These are phyloP conservation scores for Rallus limicola DNA, from an alignment of 2,113 vertebrate genomes.

Conservation along the genomic window DNA sequence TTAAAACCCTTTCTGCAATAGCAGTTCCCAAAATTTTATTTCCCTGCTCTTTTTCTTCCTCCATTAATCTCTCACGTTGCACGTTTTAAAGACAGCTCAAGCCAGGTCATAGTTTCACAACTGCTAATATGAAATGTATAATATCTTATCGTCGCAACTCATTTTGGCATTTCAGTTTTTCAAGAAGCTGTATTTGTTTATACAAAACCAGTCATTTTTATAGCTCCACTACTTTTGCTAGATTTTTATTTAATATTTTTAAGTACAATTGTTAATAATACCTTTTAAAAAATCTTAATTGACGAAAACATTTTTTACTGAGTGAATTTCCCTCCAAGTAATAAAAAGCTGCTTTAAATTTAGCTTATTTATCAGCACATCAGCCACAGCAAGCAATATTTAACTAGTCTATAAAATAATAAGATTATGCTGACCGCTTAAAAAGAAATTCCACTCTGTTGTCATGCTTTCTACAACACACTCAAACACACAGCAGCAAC, in stretches of 20 bases:
- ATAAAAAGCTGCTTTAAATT: slow-evolving; percentile 46
- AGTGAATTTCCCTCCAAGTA: slow-evolving; percentile 15
- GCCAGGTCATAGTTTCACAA: background rate
- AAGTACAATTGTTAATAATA: background rate
- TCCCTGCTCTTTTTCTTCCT: background rate
- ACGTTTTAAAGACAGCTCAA: background rate
- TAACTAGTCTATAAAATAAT: slow-evolving; percentile 55
- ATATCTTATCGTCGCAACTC: background rate
- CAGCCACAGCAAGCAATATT: slow-evolving; percentile 54
- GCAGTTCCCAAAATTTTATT: background rate
- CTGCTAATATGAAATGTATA: background rate
- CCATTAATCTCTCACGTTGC: background rate
- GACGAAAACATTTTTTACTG: slow-evolving; percentile 20
- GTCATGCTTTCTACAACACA: slow-evolving; percentile 31
- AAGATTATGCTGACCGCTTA: slow-evolving; percentile 63
- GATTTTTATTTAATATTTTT: slow-evolving; percentile 8
- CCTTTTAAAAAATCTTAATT: background rate
- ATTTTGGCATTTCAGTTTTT: background rate
- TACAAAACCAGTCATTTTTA: background rate
- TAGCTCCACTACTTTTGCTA: background rate
- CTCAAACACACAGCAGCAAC: background rate
- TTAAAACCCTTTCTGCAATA: background rate
- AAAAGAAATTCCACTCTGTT: slow-evolving; percentile 38
- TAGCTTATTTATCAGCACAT: slow-evolving; percentile 52
- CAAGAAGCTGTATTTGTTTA: background rate